A percentile compares a stretch with the other conserved stretches of the same genome.
Conservation (phyloP, 2,888 invertebrate species). For the Polydrusus tereticollis region DNA sequence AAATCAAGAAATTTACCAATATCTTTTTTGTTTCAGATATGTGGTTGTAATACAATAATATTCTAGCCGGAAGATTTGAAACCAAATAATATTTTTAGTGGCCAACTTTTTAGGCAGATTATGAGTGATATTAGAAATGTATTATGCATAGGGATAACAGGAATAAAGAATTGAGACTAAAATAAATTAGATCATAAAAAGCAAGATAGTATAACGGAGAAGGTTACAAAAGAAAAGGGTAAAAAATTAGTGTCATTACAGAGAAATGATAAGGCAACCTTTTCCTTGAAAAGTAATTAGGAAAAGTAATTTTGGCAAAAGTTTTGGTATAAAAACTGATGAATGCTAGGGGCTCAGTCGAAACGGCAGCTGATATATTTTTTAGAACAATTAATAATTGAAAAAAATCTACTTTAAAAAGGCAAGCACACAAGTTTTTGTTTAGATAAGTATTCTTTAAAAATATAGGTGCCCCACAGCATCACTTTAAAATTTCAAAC, state of each 20-base stretch:
- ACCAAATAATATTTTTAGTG: too few species aligned
- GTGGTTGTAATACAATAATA: too few species aligned
- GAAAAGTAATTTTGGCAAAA: background rate
- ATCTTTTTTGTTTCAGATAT: too few species aligned
- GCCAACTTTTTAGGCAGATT: too few species aligned
- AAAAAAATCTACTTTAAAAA: too few species aligned
- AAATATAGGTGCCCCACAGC: too few species aligned
- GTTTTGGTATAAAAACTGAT: background rate
- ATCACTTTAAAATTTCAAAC: too few species aligned
- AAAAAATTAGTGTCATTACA: background rate
- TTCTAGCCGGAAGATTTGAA: too few species aligned
- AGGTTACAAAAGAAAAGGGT: background rate
- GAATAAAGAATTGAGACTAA: background rate
- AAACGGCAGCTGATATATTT: background rate
- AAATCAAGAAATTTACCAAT: too few species aligned
- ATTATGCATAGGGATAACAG: background rate
- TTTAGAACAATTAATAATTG: background rate
- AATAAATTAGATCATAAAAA: background rate
- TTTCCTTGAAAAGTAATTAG: background rate
- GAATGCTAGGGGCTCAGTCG: too few species aligned
- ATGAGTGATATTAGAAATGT: background rate
- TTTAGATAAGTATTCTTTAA: too few species aligned
- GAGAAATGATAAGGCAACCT: background rate
- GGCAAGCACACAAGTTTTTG: too few species aligned
- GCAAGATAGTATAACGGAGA: background rate